phyloP scores from a whole-genome alignment of 2,888 invertebrate genomes.

The Bimastos eiseni region DNA sequence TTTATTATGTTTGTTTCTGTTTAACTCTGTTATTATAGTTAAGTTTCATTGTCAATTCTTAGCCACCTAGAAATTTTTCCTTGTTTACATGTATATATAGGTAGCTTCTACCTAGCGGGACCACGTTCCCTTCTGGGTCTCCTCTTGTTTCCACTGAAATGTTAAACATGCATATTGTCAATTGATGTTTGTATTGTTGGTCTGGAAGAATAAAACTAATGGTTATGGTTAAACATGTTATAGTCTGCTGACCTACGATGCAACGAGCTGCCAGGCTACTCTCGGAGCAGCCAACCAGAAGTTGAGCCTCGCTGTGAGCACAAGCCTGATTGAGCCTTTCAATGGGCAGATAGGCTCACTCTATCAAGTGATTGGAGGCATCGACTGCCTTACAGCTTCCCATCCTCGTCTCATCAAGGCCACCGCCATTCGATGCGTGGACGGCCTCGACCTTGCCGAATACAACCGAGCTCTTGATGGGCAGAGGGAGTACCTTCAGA shows the following conservation, averaged over 20 bases:
- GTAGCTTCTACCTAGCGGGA: too few relatives aligned
- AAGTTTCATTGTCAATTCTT: too few relatives aligned
- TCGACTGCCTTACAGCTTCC: neutral
- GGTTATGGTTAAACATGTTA: too few relatives aligned
- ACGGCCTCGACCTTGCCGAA: neutral
- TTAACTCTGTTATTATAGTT: too few relatives aligned
- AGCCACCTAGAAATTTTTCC: too few relatives aligned
- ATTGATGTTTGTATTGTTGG: too few relatives aligned
- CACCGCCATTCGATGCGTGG: neutral
- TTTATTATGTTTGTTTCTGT: too few relatives aligned
- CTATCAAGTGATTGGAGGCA: constrained; percentile 19
- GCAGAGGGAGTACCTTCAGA: neutral
- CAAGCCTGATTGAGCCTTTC: neutral
- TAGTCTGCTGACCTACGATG: neutral
- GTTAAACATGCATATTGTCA: too few relatives aligned
- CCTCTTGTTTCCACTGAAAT: too few relatives aligned
- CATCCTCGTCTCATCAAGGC: neutral
- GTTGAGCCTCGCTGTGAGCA: neutral
- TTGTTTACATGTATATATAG: too few relatives aligned
- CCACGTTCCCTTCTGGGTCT: too few relatives aligned
- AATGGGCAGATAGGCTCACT: neutral
- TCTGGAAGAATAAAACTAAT: too few relatives aligned
- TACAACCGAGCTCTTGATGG: neutral
- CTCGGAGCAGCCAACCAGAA: neutral
- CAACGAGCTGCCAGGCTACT: neutral